Percentiles rank a stretch among this genome's conserved stretches.
phyloP scores from a whole-genome alignment of 2,888 invertebrate genomes.

The Tyria jacobaeae region DNA sequence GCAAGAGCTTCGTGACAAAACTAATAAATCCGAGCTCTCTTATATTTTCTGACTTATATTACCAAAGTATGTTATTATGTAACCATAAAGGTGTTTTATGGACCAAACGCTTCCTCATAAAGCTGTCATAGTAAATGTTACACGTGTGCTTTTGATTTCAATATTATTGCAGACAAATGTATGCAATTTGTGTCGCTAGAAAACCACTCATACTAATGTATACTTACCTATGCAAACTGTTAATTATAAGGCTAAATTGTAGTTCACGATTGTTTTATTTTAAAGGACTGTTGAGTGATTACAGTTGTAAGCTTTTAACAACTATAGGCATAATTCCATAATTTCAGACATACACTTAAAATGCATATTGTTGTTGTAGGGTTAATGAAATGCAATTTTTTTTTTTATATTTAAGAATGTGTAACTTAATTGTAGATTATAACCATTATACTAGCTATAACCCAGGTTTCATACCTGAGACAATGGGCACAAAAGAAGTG shows the following conservation, averaged over 20 bases:
- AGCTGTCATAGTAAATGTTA: constrained; percentile 23
- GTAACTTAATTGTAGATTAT: too few relatives aligned
- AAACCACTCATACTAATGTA: neutral
- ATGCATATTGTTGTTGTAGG: too few relatives aligned
- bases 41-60: constrained; percentile 41
- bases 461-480: too few relatives aligned
- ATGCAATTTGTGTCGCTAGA: neutral
- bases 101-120: constrained; percentile 32
- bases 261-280: too few relatives aligned
- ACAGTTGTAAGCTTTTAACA: too few relatives aligned
- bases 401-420: too few relatives aligned
- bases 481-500: too few relatives aligned
- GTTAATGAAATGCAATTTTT: too few relatives aligned
- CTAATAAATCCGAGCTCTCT: constrained; percentile 48
- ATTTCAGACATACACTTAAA: too few relatives aligned
- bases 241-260: neutral
- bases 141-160: constrained; percentile 11
- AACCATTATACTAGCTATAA: too few relatives aligned
- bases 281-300: too few relatives aligned
- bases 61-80: constrained; percentile 34
- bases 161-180: constrained; percentile 3
- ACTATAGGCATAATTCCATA: too few relatives aligned
- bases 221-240: neutral
- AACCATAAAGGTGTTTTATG: constrained; percentile 44
- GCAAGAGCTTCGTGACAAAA: constrained; percentile 54